Conservation (phyloP, 2,113 vertebrate species). For the Danio rerio region GRCz12tu NC_133187.1:38145001-38145500, state of each 20-base stretch:
- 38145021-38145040: no score
- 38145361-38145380: constrained; percentile 14
- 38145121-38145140: background rate
- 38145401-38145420: constrained; percentile 7
- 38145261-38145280: background rate
- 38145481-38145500: constrained; percentile 46
- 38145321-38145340: background rate
- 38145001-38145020: no score
- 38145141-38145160: constrained; percentile 15
- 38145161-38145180: background rate
- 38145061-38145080: no score
- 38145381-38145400: background rate
- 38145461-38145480: background rate
- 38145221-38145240: constrained; percentile 23
- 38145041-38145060: no score
- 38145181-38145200: constrained; percentile 27
- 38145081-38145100: background rate
- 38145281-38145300: background rate
- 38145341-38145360: background rate
- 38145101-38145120: constrained; percentile 8
- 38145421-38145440: background rate
- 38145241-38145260: constrained; percentile 13
- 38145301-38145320: background rate
- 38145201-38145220: constrained; percentile 29
- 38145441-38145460: constrained; percentile 30